Percentiles rank a stretch among this genome's conserved stretches.
Evolutionary conservation across 2,113 vertebrate genomes (phyloP).

Genomic region (Suricata suricatta): DNA sequence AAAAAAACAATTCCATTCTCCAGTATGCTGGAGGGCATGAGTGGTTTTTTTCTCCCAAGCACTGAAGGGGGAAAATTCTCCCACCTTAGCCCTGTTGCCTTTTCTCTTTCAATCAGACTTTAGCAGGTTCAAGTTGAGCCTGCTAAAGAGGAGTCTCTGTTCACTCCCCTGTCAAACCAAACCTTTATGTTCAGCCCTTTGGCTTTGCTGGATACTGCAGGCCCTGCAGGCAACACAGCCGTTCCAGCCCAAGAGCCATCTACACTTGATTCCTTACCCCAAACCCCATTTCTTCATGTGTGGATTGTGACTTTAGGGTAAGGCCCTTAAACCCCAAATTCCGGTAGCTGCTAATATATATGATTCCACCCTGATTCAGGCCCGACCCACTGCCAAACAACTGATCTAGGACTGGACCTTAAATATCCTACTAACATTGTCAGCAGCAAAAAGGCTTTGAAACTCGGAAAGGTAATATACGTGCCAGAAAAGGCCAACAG

Average conservation of each 20-base stretch:
- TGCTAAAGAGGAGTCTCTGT: slow-evolving; percentile 8
- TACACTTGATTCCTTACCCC: not conserved
- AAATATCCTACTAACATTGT: not conserved
- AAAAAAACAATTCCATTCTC: not conserved
- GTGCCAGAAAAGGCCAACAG: not conserved
- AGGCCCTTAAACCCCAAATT: not conserved
- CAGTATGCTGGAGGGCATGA: slow-evolving; percentile 2
- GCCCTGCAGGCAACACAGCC: not conserved
- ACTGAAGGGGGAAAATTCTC: not conserved
- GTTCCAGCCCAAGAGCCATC: not conserved
- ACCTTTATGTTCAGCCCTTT: not conserved
- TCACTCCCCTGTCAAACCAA: not conserved
- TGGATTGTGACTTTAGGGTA: not conserved
- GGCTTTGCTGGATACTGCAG: not conserved
- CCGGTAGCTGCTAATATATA: not conserved
- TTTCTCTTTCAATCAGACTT: slow-evolving; percentile 43
- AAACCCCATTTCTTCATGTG: not conserved
- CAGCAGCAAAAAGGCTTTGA: not conserved
- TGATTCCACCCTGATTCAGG: not conserved
- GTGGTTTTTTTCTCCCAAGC: slow-evolving; percentile 16
- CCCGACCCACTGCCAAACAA: not conserved
- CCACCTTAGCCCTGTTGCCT: not conserved
- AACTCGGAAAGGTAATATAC: not conserved
- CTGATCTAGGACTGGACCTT: not conserved
- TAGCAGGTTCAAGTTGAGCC: not conserved